Conservation (phyloP, 2,113 vertebrate genomes). For the Proteles cristata region DNA sequence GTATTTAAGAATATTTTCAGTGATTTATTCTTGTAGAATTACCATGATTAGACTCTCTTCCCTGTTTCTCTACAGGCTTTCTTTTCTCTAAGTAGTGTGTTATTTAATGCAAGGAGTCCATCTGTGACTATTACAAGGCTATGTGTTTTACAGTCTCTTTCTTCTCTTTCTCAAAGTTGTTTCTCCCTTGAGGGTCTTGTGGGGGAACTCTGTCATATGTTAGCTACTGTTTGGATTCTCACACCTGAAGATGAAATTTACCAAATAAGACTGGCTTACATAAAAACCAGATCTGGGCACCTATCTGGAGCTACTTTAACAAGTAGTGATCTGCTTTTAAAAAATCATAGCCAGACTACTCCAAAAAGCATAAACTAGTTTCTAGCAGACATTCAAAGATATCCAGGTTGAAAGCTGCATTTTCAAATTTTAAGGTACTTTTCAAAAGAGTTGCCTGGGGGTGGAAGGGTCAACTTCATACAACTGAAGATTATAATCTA, state of each 20-base stretch:
- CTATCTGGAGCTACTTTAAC: background rate
- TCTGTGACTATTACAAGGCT: background rate
- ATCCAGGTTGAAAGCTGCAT: background rate
- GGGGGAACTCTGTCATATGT: background rate
- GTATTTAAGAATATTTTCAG: slow-evolving; percentile 45
- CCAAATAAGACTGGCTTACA: slow-evolving; percentile 28
- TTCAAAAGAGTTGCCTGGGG: background rate
- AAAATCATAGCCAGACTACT: slow-evolving; percentile 1
- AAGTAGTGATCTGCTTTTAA: background rate
- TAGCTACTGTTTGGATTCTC: slow-evolving; percentile 32
- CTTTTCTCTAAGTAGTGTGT: slow-evolving; percentile 43
- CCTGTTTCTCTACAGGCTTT: background rate
- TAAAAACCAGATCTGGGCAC: slow-evolving; percentile 8
- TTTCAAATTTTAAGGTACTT: slow-evolving; percentile 35
- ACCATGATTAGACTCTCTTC: slow-evolving; percentile 28
- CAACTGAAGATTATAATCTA: background rate
- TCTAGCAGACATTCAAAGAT: slow-evolving; percentile 40
- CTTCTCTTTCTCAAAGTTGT: slow-evolving; percentile 19
- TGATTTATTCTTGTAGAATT: slow-evolving; percentile 14
- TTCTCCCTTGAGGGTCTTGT: background rate
- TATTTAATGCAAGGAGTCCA: background rate
- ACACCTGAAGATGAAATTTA: slow-evolving; percentile 38
- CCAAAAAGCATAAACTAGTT: slow-evolving; percentile 20
- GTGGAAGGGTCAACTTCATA: background rate
- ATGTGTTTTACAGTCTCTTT: background rate